These are phyloP conservation scores for Epinephelus fuscoguttatus DNA, from an alignment of 2,113 vertebrate species.

Conservation along the genomic window DNA sequence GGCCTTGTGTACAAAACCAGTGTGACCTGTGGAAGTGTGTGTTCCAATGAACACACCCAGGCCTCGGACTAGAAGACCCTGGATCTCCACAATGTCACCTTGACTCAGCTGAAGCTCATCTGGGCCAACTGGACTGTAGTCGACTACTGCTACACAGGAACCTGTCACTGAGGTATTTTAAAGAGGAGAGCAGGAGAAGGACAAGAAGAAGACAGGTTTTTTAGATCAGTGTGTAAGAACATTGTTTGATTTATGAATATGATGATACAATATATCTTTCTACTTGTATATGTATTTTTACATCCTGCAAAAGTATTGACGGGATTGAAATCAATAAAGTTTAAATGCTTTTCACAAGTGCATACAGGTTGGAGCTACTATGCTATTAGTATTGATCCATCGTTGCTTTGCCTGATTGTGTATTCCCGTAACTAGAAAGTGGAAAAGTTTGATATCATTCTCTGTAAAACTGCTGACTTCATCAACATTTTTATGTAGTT, in stretches of 20 bases:
- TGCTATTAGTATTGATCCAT: conserved; percentile 6
- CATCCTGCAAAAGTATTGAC: not conserved
- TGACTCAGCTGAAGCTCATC: conserved; percentile 90
- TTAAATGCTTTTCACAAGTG: not conserved
- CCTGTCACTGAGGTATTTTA: conserved; percentile 86
- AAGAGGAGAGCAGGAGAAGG: not conserved
- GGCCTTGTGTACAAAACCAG: conserved; percentile 89
- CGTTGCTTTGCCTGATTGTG: not conserved
- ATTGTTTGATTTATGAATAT: not conserved
- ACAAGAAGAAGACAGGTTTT: not conserved
- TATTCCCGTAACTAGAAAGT: not conserved
- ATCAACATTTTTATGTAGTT: not conserved
- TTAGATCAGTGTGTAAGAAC: not conserved
- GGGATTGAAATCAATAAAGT: not conserved
- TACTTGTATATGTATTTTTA: not conserved
- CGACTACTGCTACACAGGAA: conserved; percentile 85
- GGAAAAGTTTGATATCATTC: not conserved
- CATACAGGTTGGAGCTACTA: not conserved
- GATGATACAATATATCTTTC: not conserved
- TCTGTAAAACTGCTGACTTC: not conserved
- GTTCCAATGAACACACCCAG: conserved; percentile 91
- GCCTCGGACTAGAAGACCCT: conserved; percentile 89
- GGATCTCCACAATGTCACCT: conserved; percentile 90
- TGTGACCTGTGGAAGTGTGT: conserved; percentile 84
- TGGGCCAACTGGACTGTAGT: conserved; percentile 82